Percentiles rank a stretch among this genome's conserved stretches.
Conservation (phyloP, 1,140 invertebrate species). For the Polypedilum pembai region DNA sequence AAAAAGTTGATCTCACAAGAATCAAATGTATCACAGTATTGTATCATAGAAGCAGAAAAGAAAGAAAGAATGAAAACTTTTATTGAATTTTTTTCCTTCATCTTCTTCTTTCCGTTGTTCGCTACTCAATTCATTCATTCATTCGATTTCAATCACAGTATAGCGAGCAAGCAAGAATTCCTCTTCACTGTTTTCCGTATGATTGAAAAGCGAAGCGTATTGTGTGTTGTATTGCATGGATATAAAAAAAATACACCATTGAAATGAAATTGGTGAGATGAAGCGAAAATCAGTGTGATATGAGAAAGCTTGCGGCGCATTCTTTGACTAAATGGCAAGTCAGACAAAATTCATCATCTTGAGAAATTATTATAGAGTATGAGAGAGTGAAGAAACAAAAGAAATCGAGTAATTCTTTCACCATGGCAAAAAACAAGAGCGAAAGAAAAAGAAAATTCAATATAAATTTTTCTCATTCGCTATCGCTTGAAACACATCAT, state of each 20-base stretch:
- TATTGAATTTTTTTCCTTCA: conserved; percentile 22
- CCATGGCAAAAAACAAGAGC: conserved; percentile 6
- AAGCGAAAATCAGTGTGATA: background rate
- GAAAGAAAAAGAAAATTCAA: conserved; percentile 7
- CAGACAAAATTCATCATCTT: too few relatives aligned
- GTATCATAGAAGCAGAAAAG: background rate
- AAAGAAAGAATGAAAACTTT: background rate
- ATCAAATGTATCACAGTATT: conserved; percentile 14
- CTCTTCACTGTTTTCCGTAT: conserved; percentile 2
- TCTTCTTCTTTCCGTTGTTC: background rate
- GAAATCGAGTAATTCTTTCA: too few relatives aligned
- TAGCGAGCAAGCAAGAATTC: background rate
- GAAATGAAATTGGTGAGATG: background rate
- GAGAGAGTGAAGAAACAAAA: too few relatives aligned
- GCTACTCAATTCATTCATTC: background rate
- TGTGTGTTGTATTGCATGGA: conserved; percentile 21
- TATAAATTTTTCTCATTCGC: background rate
- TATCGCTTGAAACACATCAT: conserved; percentile 23
- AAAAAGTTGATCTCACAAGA: background rate
- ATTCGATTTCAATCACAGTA: background rate
- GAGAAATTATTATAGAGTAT: too few relatives aligned
- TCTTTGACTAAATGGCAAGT: too few relatives aligned
- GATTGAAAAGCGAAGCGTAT: conserved; percentile 13
- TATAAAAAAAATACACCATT: conserved; percentile 14
- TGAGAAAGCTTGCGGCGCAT: too few relatives aligned